A percentile compares a stretch with the other conserved stretches of the same genome.
Evolutionary conservation across 2,888 invertebrate genomes (phyloP).

Genomic region (Nesidiocoris tenuis): DNA sequence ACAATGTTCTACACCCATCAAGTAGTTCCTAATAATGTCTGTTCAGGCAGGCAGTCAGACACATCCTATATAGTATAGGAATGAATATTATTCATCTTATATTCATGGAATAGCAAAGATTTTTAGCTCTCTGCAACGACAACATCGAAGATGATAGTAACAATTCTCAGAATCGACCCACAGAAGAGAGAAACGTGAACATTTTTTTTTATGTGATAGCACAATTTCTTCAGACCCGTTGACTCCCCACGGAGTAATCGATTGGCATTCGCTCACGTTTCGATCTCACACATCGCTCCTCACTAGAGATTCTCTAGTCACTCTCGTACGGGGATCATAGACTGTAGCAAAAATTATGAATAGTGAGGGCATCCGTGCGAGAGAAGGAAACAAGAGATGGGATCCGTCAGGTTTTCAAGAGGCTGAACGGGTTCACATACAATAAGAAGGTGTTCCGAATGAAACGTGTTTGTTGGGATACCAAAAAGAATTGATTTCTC

Average conservation of each 20-base stretch:
- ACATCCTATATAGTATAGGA: no score
- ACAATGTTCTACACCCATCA: no score
- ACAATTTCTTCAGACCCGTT: constrained; percentile 17
- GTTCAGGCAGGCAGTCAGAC: no score
- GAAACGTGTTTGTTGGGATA: constrained; percentile 16
- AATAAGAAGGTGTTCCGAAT: constrained; percentile 12
- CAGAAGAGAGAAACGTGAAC: not conserved
- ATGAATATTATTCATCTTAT: no score
- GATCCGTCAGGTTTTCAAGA: constrained; percentile 20
- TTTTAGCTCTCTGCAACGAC: no score
- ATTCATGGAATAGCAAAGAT: no score
- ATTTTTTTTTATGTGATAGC: not conserved
- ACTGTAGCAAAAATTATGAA: constrained; percentile 12
- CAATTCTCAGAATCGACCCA: no score
- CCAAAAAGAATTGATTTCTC: constrained; percentile 22
- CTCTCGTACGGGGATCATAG: constrained; percentile 3
- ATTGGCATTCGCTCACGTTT: constrained; percentile 36
- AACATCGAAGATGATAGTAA: no score
- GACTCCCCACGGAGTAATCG: constrained; percentile 38
- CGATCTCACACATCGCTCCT: constrained; percentile 28
- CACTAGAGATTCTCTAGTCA: not conserved
- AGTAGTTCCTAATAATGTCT: no score
- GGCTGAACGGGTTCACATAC: not conserved
- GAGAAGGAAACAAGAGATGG: constrained; percentile 9
- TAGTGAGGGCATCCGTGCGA: constrained; percentile 1